Evolutionary conservation across 2,113 vertebrate species (phyloP).

Genomic region (Plotosus lineatus): DNA sequence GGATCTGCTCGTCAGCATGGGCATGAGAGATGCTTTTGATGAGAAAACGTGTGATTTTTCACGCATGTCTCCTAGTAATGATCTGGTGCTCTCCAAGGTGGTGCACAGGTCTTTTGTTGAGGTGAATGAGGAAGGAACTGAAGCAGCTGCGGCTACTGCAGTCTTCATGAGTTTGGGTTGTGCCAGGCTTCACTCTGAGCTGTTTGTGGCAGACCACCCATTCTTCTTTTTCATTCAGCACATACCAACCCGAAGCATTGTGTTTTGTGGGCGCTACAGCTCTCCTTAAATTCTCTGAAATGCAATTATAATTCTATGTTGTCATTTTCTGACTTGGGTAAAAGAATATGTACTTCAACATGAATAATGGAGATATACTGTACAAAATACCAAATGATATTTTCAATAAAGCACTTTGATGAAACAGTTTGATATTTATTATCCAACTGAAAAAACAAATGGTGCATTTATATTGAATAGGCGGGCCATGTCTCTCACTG

Average conservation of each 20-base stretch:
- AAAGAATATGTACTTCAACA: not conserved
- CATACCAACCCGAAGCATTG: constrained; percentile 72
- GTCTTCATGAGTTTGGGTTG: constrained; percentile 66
- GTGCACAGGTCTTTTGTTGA: constrained; percentile 87
- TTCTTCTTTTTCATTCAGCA: constrained; percentile 88
- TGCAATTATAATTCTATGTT: constrained; percentile 4
- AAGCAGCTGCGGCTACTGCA: constrained; percentile 80
- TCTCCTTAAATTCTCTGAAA: constrained; percentile 67
- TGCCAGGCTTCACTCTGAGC: constrained; percentile 40
- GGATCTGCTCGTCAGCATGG: constrained; percentile 65
- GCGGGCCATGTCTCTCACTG: too few relatives aligned
- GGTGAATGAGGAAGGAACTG: constrained; percentile 86
- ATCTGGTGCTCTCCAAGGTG: constrained; percentile 80
- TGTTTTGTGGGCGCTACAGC: constrained; percentile 80
- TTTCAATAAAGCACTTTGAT: not conserved
- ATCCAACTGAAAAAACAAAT: not conserved
- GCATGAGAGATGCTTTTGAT: constrained; percentile 74
- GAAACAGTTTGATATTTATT: not conserved
- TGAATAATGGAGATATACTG: not conserved
- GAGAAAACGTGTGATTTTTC: constrained; percentile 68
- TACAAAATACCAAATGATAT: not conserved
- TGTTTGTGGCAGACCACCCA: constrained; percentile 83
- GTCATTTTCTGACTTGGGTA: not conserved
- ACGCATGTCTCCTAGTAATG: constrained; percentile 75
- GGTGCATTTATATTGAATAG: too few relatives aligned